A percentile compares a stretch with the other conserved stretches of the same genome.
Conservation (phyloP, 2,888 invertebrate species). For the Cryptophagus acutangulus region DNA sequence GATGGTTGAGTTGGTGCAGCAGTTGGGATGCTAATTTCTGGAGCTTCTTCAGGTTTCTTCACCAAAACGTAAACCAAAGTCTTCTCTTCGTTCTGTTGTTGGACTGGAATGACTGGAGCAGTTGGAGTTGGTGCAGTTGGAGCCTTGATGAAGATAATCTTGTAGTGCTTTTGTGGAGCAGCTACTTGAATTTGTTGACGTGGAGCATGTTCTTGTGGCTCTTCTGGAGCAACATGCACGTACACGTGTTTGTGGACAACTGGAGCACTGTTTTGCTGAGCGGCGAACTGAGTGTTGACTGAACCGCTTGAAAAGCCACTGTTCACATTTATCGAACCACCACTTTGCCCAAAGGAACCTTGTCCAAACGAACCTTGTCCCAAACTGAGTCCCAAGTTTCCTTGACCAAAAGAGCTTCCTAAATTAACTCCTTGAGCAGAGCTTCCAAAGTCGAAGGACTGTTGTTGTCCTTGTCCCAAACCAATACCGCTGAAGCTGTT, state of each 20-base stretch:
- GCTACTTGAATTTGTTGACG: conserved; percentile 61
- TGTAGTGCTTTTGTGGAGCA: conserved; percentile 81
- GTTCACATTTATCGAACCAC: neutral
- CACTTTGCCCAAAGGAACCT: neutral
- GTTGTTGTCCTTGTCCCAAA: neutral
- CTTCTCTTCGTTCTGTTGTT: conserved; percentile 80
- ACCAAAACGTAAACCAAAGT: conserved; percentile 83
- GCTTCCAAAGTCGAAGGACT: too few relatives aligned
- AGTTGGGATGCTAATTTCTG: conserved; percentile 72
- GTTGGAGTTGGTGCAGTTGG: conserved; percentile 58
- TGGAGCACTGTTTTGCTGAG: conserved; percentile 46
- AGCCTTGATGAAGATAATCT: conserved; percentile 83
- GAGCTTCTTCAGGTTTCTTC: conserved; percentile 69
- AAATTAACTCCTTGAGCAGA: neutral
- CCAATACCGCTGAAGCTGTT: neutral
- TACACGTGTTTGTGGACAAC: conserved; percentile 81
- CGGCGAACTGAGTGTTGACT: too few relatives aligned
- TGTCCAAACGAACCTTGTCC: neutral
- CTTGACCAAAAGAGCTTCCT: too few relatives aligned
- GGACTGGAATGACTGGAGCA: conserved; percentile 70
- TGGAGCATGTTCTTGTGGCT: conserved; percentile 64
- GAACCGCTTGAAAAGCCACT: neutral
- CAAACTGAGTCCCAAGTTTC: neutral
- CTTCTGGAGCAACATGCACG: conserved; percentile 85
- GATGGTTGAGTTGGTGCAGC: conserved; percentile 76